Percentiles rank a stretch among this genome's conserved stretches.
phyloP scores from a whole-genome alignment of 2,888 invertebrate genomes.

The Seira musarum region DNA sequence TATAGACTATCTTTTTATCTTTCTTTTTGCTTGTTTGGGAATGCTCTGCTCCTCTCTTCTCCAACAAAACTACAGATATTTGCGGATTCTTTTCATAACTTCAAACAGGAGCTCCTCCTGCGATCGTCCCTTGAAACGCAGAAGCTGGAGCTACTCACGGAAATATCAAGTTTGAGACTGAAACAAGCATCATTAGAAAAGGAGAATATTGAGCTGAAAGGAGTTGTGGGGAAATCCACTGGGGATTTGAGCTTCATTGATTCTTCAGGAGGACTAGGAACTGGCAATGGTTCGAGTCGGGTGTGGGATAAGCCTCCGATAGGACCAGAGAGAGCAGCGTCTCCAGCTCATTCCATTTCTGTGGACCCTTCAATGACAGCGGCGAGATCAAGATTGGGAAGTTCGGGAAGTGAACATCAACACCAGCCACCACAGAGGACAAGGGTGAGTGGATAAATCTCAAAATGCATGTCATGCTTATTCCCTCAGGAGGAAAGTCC shows the following conservation, averaged over 20 bases:
- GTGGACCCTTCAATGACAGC: conserved; percentile 27
- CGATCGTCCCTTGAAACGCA: conserved; percentile 94
- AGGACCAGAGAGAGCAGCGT: conserved; percentile 55
- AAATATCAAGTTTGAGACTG: conserved; percentile 92
- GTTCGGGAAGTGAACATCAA: conserved; percentile 49
- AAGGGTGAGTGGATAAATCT: conserved; percentile 44
- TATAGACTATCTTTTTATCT: conserved; percentile 21
- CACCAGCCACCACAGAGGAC: conserved; percentile 50
- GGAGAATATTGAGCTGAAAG: conserved; percentile 86
- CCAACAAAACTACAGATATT: conserved; percentile 50
- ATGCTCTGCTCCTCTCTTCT: conserved; percentile 25
- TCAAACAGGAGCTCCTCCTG: conserved; percentile 84
- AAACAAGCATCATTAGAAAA: conserved; percentile 89
- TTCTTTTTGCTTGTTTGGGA: conserved; percentile 37
- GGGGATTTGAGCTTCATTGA: conserved; percentile 64
- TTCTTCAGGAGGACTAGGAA: conserved; percentile 19
- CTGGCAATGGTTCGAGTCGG: conserved; percentile 40
- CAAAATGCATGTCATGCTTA: not conserved
- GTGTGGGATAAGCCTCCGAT: conserved; percentile 69
- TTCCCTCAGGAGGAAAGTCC: not conserved
- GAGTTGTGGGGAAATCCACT: conserved; percentile 61
- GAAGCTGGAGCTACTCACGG: conserved; percentile 93
- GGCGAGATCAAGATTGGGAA: conserved; percentile 45
- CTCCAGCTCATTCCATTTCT: conserved; percentile 58
- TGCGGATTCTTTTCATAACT: conserved; percentile 65